Base-by-base conservation (phyloP, 2,888 invertebrate genomes). In the Chrysotoxum bicinctum region DNA sequence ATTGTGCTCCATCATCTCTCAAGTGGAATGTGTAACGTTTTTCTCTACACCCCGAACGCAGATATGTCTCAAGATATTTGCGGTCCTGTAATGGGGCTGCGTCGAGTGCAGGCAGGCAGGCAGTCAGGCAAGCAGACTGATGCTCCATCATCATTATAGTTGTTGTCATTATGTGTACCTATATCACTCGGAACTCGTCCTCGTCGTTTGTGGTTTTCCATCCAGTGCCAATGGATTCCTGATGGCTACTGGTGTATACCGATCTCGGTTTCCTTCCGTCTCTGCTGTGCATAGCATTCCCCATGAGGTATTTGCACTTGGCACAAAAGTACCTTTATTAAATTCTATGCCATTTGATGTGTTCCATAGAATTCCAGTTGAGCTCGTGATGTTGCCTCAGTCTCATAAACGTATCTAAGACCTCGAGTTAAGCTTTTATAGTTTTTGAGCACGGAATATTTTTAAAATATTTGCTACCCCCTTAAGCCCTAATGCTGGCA, bases 121-220 rank as follows among this genome's bases (percentile, higher is more conserved):
- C 48, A 77, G 30, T 50, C 5, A 26, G 7, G 26, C 26, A 26
- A 26, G 26, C 77, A 76, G 16, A 6, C 40, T 64, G 64, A 52
- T 76, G 60, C 81, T 79, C 70, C 83, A 79, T 84, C 83, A 79
- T 79, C 74, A 79, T 84, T 74, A 79, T 74, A 50, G 73, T 78
- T 64, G 58, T 52, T 60, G 76, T 82, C 72, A 68, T 68, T 72
- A 60, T 73, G 62, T 52, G 62, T 54, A 26, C 69, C n/a, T 52
- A 68, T 54, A 26, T 73, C n/a, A 54, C 32, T 72, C 40, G 56
- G 58, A 58, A 58, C 58, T 56, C 73, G 35, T 58, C 58, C 3
- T 73, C 14, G 21, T 45, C 21, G 40, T 66, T 78, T 78, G 73
- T 62, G 77, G 82, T 83, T 68, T 80, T 70, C 75, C 58, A 70